Evolutionary conservation across 2,888 invertebrate species (phyloP).

Genomic region (Hypomecis punctinalis): DNA sequence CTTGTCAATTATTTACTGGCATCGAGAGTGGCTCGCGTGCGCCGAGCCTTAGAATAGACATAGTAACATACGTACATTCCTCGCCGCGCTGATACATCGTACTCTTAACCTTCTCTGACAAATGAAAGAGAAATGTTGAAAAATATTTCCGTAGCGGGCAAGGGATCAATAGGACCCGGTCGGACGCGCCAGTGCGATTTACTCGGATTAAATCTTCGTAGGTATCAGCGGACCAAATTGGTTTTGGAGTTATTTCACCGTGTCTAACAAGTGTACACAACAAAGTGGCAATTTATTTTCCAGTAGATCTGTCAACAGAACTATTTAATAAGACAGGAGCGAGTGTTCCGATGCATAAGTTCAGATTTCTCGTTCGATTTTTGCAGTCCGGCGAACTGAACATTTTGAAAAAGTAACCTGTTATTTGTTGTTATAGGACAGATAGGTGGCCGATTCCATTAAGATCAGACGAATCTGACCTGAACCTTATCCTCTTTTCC

Average conservation of each 20-base stretch:
- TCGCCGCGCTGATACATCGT: constrained; percentile 15
- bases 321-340: no score
- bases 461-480: no score
- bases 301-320: neutral
- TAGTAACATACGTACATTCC: neutral
- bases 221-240: constrained; percentile 8
- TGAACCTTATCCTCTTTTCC: no score
- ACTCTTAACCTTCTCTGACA: constrained; percentile 23
- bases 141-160: constrained; percentile 23
- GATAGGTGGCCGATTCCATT: no score
- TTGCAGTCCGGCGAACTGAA: no score
- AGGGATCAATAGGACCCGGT: constrained; percentile 23
- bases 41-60: neutral
- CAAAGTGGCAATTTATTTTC: neutral
- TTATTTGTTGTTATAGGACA: no score
- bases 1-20: no score
- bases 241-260: neutral
- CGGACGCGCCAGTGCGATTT: constrained; percentile 9
- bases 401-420: no score
- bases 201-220: constrained; percentile 12
- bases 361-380: no score
- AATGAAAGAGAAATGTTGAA: constrained; percentile 24
- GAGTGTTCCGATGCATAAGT: no score
- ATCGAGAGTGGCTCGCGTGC: no score
- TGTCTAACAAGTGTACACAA: neutral